phyloP scores from a whole-genome alignment of 1,140 invertebrate species.

The Leucophenga varia region DNA sequence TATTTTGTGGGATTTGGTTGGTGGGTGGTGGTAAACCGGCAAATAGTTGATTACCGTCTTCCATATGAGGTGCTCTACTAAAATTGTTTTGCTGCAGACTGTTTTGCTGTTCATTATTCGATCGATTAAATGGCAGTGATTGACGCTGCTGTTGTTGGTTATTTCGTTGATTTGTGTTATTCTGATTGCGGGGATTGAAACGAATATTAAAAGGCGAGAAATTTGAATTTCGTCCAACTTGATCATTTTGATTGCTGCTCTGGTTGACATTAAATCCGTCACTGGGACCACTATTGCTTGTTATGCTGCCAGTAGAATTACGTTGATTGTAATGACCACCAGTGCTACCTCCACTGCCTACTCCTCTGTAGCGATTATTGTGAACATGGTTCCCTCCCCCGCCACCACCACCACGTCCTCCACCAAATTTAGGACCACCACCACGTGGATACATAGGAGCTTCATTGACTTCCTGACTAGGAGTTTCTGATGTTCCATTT shows the following conservation, averaged over 20 bases:
- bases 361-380: constrained; percentile 56
- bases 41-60: constrained; percentile 11
- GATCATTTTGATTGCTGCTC: constrained; percentile 21
- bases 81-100: constrained; percentile 20
- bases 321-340: constrained; percentile 31
- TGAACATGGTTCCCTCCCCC: constrained; percentile 57
- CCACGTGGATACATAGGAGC: constrained; percentile 65
- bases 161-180: constrained; percentile 13
- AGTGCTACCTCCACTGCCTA: constrained; percentile 48
- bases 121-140: background rate
- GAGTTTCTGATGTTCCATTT: constrained; percentile 12
- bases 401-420: constrained; percentile 58
- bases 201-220: constrained; percentile 45
- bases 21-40: constrained; percentile 21
- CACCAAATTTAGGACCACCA: too few relatives aligned
- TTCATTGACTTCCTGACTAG: constrained; percentile 55
- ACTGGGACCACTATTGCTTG: constrained; percentile 1
- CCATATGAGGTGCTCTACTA: constrained; percentile 14
- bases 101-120: background rate
- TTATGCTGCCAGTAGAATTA: constrained; percentile 18
- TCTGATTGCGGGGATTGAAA: constrained; percentile 33
- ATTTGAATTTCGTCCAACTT: constrained; percentile 11
- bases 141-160: constrained; percentile 48
- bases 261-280: constrained; percentile 28
- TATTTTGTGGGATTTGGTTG: constrained; percentile 4